phyloP scores from a whole-genome alignment of 2,797 vertebrate genomes.

The Parauchenoglanis punctatus region DNA sequence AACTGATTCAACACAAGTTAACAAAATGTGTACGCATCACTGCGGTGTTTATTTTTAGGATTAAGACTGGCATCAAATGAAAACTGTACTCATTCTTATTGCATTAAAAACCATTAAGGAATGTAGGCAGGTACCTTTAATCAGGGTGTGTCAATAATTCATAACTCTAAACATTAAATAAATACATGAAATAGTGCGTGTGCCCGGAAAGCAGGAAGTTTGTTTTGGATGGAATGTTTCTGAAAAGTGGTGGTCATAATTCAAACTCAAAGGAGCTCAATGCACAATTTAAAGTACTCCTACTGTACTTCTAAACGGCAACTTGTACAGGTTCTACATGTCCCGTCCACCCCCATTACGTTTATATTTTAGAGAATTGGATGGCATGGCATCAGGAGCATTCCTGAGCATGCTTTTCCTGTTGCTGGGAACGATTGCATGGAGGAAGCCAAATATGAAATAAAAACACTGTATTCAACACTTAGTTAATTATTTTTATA shows the following conservation, averaged over 20 bases:
- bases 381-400: no score
- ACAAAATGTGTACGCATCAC: neutral
- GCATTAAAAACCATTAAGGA: neutral
- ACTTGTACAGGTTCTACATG: neutral
- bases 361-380: neutral
- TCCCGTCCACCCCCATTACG: neutral
- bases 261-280: neutral
- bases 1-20: neutral
- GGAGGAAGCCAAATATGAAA: no score
- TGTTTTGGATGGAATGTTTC: neutral
- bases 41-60: neutral
- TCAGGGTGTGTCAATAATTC: neutral
- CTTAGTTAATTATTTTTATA: no score
- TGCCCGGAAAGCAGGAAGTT: neutral
- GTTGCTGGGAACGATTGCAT: no score
- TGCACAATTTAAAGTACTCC: neutral
- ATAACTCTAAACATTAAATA: neutral
- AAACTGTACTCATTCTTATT: neutral
- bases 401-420: no score
- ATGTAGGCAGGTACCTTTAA: neutral
- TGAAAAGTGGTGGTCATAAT: no score
- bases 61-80: neutral
- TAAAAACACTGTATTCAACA: no score
- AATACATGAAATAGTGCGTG: neutral
- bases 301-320: neutral